Base-by-base conservation (phyloP, 2,113 vertebrate species). In the Notarius quadriscutis region DNA sequence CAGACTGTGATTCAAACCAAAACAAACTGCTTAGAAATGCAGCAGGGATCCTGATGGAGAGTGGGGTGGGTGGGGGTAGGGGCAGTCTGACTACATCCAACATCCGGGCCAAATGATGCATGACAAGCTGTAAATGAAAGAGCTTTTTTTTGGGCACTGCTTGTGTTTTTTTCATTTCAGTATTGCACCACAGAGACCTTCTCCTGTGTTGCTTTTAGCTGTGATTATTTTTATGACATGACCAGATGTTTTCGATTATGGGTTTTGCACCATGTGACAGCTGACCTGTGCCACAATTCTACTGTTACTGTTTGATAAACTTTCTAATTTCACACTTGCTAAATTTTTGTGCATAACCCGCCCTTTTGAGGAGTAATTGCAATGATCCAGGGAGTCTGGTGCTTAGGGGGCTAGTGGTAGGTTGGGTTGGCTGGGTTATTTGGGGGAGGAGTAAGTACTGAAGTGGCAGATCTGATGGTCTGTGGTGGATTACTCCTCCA, bases 311-410 rank as follows among this genome's bases (percentile, higher is more conserved):
- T 93, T 94, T 91, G 90, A 89, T 93, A 93, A 94, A 94, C 93
- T 93, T 95, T 94, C 92, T 93, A 95, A 96, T 96, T 95, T 95
- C 95, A 95, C 94, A 95, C 93, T 95, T 95, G 93, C 94, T 95
- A 94, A 94, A 92, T 94, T 93, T 94, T 90, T 91, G 90, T 94
- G 92, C 93, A 93, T 94, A 94, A 94, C 90, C 89, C 91, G 92
- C 74, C 92, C 92, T 94, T 94, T 95, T 93, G 92, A 91, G 93
- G 89, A 88, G 93, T 93, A 90, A 93, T 93, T 93, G 91, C 81
- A 72, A 84, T 65, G 69, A 60, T 83, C 75, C 48, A 10, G 69
- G 57, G 53, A 62, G 71, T 83, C 34, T 84, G 12, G 57, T 65
- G 81, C 79, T 78, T n/a, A 57, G 71, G 22, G 27, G 60, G 51